Conservation (phyloP, 30 jellyfish, hydroid and myxozoan genomes). For the Nemopilema nomurai region DNA sequence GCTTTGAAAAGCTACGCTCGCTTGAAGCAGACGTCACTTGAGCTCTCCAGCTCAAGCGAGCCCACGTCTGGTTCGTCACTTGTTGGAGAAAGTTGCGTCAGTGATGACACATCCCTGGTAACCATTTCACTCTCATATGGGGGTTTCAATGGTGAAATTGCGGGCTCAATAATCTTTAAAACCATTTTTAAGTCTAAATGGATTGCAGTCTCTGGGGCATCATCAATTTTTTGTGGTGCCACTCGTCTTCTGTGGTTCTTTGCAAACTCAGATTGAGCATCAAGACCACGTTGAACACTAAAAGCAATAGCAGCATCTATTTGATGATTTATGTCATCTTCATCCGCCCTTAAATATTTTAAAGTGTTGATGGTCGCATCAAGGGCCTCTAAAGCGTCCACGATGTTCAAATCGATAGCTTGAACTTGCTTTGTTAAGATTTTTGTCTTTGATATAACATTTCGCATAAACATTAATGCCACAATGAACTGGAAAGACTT, state of each 20-base stretch:
- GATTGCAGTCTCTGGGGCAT: too few species aligned
- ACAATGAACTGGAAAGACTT: conserved; percentile 50
- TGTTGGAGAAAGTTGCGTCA: conserved; percentile 10
- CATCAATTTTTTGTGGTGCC: conserved; percentile 34
- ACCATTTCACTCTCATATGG: conserved; percentile 40
- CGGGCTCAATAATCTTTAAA: too few species aligned
- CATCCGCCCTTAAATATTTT: conserved; percentile 12
- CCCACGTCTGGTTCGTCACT: conserved; percentile 43
- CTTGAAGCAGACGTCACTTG: conserved; percentile 14
- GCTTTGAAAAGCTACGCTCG: conserved; percentile 50
- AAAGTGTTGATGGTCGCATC: conserved; percentile 44
- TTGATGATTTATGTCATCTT: conserved; percentile 31
- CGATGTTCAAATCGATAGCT: conserved; percentile 37
- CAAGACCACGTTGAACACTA: conserved; percentile 43
- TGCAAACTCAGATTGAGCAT: conserved; percentile 53
- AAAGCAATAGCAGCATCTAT: conserved; percentile 51
- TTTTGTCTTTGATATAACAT: conserved; percentile 55
- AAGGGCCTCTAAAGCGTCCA: conserved; percentile 59
- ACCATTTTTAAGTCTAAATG: too few species aligned
- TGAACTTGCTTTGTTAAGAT: conserved; percentile 55
- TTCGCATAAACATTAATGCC: conserved; percentile 38
- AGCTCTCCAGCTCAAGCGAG: conserved; percentile 21
- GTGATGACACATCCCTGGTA: conserved; percentile 39
- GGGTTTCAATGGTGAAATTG: conserved; percentile 46
- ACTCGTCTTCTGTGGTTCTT: conserved; percentile 51